Conservation (phyloP, 37 sponge, comb jelly and placozoan species). For the Oscarella lobularis region DNA sequence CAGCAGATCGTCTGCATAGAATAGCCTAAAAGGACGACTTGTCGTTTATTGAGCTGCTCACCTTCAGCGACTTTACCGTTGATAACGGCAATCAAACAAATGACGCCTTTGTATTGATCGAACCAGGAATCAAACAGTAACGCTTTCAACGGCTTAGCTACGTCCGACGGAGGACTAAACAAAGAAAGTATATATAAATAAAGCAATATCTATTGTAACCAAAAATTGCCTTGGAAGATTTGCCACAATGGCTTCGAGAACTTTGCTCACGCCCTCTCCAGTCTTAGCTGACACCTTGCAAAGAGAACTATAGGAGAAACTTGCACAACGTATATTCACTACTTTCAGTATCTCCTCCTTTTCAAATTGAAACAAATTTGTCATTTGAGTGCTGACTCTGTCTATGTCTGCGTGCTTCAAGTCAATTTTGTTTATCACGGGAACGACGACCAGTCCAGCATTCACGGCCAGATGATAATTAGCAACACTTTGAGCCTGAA, state of each 20-base stretch:
- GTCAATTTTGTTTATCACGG: conserved; percentile 89
- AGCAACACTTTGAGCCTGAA: conserved; percentile 94
- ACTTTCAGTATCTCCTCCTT: conserved; percentile 24
- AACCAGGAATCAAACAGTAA: conserved; percentile 87
- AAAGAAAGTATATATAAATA: conserved; percentile 6
- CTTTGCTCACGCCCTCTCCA: conserved; percentile 48
- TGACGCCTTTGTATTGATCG: conserved; percentile 65
- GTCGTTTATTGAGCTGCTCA: too few species aligned
- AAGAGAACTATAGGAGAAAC: neutral
- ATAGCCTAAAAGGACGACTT: too few species aligned
- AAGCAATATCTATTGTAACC: neutral
- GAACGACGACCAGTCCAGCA: conserved; percentile 57
- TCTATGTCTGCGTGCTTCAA: conserved; percentile 46
- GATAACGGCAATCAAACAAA: conserved; percentile 59
- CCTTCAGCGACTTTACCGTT: conserved; percentile 52
- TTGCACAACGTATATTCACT: neutral
- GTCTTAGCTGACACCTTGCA: conserved; percentile 68
- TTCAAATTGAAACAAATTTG: conserved; percentile 41
- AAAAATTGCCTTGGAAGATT: conserved; percentile 18
- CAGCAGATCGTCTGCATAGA: conserved; percentile 38
- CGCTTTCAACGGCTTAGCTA: conserved; percentile 21
- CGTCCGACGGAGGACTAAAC: conserved; percentile 13
- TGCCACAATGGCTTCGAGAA: conserved; percentile 42
- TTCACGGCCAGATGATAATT: conserved; percentile 66
- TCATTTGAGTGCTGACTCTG: conserved; percentile 36